A percentile compares a stretch with the other conserved stretches of the same genome.
phyloP scores from a whole-genome alignment of 2,113 vertebrate species.

The Pyxicephalus adspersus region DNA sequence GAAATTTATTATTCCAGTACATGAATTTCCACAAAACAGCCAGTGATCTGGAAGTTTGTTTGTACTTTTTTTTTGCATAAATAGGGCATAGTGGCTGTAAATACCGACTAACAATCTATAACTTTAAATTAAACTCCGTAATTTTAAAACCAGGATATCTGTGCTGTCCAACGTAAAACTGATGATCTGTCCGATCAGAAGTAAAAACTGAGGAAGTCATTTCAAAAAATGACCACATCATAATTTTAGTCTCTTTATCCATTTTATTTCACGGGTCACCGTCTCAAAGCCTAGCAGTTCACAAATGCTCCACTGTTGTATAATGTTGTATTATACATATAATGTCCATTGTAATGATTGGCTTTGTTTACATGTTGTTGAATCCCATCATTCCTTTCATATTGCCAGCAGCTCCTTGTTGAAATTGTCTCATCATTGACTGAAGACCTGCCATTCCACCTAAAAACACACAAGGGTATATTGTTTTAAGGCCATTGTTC shows the following conservation, averaged over 20 bases:
- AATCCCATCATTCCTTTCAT: conserved; percentile 99
- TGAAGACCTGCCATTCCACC: conserved; percentile 98
- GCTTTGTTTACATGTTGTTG: conserved; percentile 93
- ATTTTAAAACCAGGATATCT: conserved; percentile 31
- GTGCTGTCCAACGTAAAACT: not conserved
- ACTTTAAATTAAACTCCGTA: conserved; percentile 18
- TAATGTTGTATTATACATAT: too few species aligned
- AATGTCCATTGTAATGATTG: not conserved
- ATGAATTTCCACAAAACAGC: conserved; percentile 55
- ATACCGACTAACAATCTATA: not conserved
- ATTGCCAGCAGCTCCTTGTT: conserved; percentile 96
- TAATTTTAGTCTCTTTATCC: conserved; percentile 11
- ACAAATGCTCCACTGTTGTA: too few species aligned
- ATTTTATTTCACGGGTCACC: conserved; percentile 1
- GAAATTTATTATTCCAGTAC: conserved; percentile 79
- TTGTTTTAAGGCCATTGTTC: too few species aligned
- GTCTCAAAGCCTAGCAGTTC: not conserved
- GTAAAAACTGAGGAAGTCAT: not conserved
- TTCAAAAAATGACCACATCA: not conserved
- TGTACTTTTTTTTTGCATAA: conserved; percentile 21
- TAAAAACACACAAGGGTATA: conserved; percentile 62
- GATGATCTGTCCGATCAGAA: not conserved
- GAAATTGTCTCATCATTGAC: conserved; percentile 99
- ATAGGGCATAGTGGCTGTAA: conserved; percentile 22
- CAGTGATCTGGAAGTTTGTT: not conserved